Percentiles rank a stretch among this genome's conserved stretches.
phyloP scores from a whole-genome alignment of 2,113 vertebrate species.

The Nanorana parkeri region DNA sequence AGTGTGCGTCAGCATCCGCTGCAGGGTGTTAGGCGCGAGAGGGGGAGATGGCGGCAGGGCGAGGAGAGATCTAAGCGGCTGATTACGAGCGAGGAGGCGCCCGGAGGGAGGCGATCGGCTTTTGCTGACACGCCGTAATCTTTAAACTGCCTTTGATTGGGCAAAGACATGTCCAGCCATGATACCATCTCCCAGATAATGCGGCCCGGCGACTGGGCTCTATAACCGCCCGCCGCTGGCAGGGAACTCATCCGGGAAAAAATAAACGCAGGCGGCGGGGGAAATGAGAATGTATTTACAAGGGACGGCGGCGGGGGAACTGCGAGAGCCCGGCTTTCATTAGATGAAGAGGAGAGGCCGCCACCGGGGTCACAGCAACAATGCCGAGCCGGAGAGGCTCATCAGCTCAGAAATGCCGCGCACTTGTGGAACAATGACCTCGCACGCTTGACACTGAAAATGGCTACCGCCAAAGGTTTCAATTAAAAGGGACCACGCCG shows the following conservation, averaged over 20 bases:
- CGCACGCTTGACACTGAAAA: too few relatives aligned
- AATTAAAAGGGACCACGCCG: too few relatives aligned
- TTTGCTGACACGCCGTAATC: constrained; percentile 18
- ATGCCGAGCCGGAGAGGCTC: too few relatives aligned
- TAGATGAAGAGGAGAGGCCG: not conserved
- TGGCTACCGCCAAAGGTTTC: too few relatives aligned
- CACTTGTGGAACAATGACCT: too few relatives aligned
- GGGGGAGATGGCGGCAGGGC: not conserved
- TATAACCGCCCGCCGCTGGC: constrained; percentile 11
- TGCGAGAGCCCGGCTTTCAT: not conserved
- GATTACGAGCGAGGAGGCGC: constrained; percentile 8
- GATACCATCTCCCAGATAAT: not conserved
- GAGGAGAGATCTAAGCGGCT: not conserved
- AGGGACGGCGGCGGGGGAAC: not conserved
- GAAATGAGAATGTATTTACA: constrained; percentile 27
- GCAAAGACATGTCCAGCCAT: constrained; percentile 53
- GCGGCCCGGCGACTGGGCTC: not conserved
- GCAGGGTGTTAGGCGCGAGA: not conserved
- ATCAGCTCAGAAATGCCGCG: too few relatives aligned
- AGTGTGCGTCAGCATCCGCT: constrained; percentile 34
- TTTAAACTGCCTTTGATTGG: constrained; percentile 38
- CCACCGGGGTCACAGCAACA: too few relatives aligned
- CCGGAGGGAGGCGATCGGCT: not conserved
- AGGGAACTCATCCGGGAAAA: not conserved
- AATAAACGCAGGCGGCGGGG: not conserved